These are phyloP conservation scores for Cercopithecus mona DNA, from an alignment of 2,113 vertebrate species.

Conservation along the genomic window DNA sequence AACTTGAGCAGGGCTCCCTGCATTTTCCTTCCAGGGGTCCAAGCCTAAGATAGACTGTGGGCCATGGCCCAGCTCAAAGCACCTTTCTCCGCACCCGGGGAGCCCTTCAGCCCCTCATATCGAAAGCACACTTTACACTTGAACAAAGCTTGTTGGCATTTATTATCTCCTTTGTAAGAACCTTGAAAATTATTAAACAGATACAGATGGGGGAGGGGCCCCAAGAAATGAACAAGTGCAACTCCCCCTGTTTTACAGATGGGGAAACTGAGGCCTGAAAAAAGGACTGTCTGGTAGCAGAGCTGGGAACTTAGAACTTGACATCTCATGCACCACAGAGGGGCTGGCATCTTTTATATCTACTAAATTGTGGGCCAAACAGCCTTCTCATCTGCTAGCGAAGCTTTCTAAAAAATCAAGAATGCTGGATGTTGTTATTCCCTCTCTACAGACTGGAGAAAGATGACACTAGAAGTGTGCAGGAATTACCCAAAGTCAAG, in stretches of 20 bases:
- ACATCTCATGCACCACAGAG: background rate
- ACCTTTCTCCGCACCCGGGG: background rate
- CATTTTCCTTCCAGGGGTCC: background rate
- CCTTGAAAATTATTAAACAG: background rate
- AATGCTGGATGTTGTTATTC: background rate
- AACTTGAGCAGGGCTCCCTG: background rate
- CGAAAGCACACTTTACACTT: background rate
- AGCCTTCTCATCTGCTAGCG: background rate
- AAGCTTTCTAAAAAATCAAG: background rate
- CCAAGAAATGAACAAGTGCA: background rate
- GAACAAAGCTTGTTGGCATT: background rate
- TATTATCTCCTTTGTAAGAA: background rate
- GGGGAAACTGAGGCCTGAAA: background rate
- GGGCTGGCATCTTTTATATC: background rate
- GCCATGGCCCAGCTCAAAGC: background rate
- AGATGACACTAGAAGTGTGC: background rate
- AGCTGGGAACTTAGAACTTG: background rate
- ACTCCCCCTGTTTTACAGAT: background rate
- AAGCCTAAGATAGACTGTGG: background rate
- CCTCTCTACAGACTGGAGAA: background rate
- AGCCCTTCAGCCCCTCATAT: background rate
- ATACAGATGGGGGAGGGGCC: background rate
- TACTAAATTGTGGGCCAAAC: background rate
- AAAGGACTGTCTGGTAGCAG: background rate
- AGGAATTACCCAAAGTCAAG: background rate